A percentile compares a stretch with the other conserved stretches of the same genome.
Conservation (phyloP, 1,140 invertebrate genomes). For the Ceratina calcarata region DNA sequence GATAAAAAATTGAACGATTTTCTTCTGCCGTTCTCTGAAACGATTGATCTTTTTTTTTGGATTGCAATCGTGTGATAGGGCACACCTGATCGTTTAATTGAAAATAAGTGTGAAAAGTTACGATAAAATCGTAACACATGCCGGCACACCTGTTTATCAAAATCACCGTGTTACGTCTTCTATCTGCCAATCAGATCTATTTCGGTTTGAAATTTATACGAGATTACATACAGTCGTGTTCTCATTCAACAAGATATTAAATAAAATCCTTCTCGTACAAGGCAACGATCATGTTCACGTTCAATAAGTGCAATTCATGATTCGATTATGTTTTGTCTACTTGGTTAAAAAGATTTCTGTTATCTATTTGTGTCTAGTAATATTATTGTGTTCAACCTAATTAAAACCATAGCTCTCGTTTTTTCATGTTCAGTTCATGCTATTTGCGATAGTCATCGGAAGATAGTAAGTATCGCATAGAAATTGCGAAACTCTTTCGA, state of each 20-base stretch:
- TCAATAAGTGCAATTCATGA: not conserved
- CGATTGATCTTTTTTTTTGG: not conserved
- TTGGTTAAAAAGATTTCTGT: no score
- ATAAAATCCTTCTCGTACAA: no score
- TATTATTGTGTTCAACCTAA: no score
- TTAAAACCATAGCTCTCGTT: no score
- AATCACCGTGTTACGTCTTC: not conserved
- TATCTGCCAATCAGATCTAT: not conserved
- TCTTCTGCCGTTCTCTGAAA: not conserved
- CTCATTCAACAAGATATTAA: no score
- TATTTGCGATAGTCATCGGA: no score
- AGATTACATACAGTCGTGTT: not conserved
- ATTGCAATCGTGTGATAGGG: not conserved
- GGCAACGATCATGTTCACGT: no score
- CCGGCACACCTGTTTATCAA: constrained; percentile 33
- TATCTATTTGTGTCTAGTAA: no score
- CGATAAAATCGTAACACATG: constrained; percentile 23
- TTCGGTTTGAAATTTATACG: not conserved
- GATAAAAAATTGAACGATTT: not conserved
- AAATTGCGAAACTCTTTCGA: not conserved
- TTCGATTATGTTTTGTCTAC: no score
- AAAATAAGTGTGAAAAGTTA: not conserved
- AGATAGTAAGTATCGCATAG: no score
- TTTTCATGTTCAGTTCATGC: no score
- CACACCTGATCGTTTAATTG: constrained; percentile 5